Evolutionary conservation across 2,888 invertebrate species (phyloP).

Genomic region (Yponomeuta plumbellus): DNA sequence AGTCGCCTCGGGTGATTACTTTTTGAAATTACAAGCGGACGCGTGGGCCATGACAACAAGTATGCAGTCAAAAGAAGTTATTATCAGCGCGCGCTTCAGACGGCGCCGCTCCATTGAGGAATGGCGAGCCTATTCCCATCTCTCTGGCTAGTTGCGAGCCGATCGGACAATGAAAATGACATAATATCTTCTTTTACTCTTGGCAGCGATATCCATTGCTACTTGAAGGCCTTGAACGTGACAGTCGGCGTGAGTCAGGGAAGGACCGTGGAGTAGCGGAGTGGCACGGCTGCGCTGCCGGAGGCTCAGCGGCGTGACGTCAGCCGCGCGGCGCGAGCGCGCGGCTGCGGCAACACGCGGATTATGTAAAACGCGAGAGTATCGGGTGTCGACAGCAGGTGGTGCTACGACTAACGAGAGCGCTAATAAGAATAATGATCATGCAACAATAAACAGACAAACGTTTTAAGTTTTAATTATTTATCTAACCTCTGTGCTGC

Average conservation of each 20-base stretch:
- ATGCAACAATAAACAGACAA: conserved; percentile 22
- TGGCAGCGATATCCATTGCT: conserved; percentile 8
- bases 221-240: conserved; percentile 15
- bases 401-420: conserved; percentile 33
- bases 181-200: conserved; percentile 14
- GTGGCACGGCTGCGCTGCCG: neutral
- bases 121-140: neutral
- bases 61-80: conserved; percentile 8
- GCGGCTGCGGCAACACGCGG: conserved; percentile 31
- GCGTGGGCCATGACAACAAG: conserved; percentile 9
- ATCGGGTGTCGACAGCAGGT: conserved; percentile 53
- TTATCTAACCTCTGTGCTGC: conserved; percentile 8
- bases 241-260: conserved; percentile 13
- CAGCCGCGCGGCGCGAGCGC: conserved; percentile 33
- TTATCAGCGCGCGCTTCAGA: conserved; percentile 3
- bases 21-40: conserved; percentile 7
- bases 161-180: conserved; percentile 13
- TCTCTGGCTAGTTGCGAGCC: conserved; percentile 2
- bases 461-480: conserved; percentile 11
- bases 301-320: conserved; percentile 13
- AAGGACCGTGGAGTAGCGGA: neutral
- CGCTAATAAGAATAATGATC: conserved; percentile 41
- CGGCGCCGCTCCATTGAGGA: conserved; percentile 3
- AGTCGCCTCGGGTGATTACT: conserved; percentile 12
- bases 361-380: conserved; percentile 54